phyloP scores from a whole-genome alignment of 1,140 invertebrate species.

The Neuroterus valhalla region DNA sequence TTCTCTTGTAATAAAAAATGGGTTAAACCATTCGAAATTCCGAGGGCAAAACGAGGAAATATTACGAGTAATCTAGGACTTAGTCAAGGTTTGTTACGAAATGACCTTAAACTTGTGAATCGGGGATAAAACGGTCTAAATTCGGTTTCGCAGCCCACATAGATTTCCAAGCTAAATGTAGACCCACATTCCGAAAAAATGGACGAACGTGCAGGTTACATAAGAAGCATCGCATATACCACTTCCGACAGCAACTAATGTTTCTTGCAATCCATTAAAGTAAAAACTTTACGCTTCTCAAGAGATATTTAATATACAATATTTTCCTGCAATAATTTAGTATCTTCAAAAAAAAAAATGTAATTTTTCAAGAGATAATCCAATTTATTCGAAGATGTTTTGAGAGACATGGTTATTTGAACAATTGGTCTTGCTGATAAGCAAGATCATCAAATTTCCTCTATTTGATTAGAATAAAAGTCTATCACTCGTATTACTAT shows the following conservation, averaged over 20 bases:
- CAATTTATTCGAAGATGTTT: neutral
- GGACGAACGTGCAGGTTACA: neutral
- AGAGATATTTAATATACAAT: neutral
- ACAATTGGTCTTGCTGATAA: neutral
- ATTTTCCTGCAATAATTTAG: neutral
- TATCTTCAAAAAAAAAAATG: neutral
- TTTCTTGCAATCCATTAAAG: neutral
- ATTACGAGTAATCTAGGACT: too few relatives aligned
- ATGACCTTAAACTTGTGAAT: constrained; percentile 14
- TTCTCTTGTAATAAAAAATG: too few relatives aligned
- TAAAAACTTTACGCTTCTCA: neutral
- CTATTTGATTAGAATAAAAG: neutral
- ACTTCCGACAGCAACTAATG: neutral
- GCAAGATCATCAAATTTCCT: neutral
- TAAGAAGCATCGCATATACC: neutral
- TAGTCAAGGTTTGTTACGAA: neutral
- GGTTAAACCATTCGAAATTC: too few relatives aligned
- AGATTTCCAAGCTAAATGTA: neutral
- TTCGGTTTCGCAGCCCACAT: neutral
- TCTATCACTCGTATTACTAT: neutral
- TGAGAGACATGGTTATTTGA: neutral
- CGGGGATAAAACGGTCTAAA: neutral
- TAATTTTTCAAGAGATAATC: neutral
- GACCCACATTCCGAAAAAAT: constrained; percentile 15
- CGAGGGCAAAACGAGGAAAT: too few relatives aligned